Conservation (phyloP, 2,888 invertebrate species). For the Drosophila niveifrons region DNA sequence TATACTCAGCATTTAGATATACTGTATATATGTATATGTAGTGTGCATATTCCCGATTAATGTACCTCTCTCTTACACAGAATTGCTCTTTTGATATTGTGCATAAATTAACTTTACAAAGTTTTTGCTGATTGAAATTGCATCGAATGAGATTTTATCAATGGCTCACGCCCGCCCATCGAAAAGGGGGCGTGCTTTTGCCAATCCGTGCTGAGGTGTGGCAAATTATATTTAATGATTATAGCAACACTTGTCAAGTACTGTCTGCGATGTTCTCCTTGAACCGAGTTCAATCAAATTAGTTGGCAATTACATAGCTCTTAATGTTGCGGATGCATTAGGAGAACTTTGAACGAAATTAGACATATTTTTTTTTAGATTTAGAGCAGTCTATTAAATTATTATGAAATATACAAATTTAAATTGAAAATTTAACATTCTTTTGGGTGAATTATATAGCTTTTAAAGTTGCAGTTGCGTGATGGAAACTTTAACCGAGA, state of each 20-base stretch:
- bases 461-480: no score
- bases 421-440: no score
- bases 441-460: no score
- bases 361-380: not conserved
- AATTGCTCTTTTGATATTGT: slow-evolving; percentile 63
- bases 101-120: slow-evolving; percentile 76
- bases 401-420: not conserved
- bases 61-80: slow-evolving; percentile 7
- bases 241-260: slow-evolving; percentile 30
- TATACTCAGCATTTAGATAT: slow-evolving; percentile 14
- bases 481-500: no score
- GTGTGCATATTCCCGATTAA: slow-evolving; percentile 16
- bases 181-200: slow-evolving; percentile 10
- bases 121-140: slow-evolving; percentile 56
- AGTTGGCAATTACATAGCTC: not conserved
- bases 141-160: slow-evolving; percentile 60
- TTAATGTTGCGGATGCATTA: not conserved
- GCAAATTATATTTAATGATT: slow-evolving; percentile 23
- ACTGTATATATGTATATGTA: slow-evolving; percentile 22
- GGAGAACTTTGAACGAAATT: not conserved
- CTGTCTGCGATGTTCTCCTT: slow-evolving; percentile 41
- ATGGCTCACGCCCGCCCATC: slow-evolving; percentile 17
- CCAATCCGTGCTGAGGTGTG: slow-evolving; percentile 23
- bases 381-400: not conserved
- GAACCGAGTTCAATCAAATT: slow-evolving; percentile 36